A percentile compares a stretch with the other conserved stretches of the same genome.
phyloP scores from a whole-genome alignment of 2,888 invertebrate genomes.

The Argyresthia albistria region DNA sequence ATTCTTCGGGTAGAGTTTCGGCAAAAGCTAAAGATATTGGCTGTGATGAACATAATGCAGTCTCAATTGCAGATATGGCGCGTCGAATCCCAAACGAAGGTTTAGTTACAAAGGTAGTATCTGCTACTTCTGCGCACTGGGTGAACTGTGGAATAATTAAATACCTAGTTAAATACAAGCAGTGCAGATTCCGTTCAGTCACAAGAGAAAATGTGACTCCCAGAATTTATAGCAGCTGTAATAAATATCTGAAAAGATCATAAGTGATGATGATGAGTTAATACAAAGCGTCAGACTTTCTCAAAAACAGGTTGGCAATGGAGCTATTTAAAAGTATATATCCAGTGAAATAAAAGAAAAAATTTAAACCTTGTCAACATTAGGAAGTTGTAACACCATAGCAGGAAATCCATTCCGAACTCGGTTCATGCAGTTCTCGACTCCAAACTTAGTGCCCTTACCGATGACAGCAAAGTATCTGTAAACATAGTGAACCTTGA shows the following conservation, averaged over 20 bases:
- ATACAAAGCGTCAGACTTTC: too few species aligned
- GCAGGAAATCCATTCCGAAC: not conserved
- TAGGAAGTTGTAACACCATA: not conserved
- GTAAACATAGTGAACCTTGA: not conserved
- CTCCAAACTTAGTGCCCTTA: not conserved
- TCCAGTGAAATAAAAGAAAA: not conserved
- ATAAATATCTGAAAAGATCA: too few species aligned
- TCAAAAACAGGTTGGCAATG: too few species aligned
- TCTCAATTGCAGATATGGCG: not conserved
- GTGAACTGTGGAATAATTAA: not conserved
- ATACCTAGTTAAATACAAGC: not conserved
- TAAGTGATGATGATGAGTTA: too few species aligned
- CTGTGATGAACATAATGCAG: not conserved
- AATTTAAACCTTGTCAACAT: not conserved
- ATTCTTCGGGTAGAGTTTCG: not conserved
- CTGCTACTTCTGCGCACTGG: not conserved
- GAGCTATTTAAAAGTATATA: not conserved
- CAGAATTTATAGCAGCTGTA: too few species aligned
- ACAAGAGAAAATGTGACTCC: too few species aligned
- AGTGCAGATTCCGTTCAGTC: too few species aligned
- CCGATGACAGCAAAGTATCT: constrained; percentile 3
- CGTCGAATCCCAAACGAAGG: not conserved
- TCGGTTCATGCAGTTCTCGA: not conserved
- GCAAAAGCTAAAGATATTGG: not conserved
- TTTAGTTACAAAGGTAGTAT: not conserved